A percentile compares a stretch with the other conserved stretches of the same genome.
These are phyloP conservation scores for Mizuhopecten yessoensis DNA, from an alignment of 1,140 invertebrate species.

Conservation along the genomic window DNA sequence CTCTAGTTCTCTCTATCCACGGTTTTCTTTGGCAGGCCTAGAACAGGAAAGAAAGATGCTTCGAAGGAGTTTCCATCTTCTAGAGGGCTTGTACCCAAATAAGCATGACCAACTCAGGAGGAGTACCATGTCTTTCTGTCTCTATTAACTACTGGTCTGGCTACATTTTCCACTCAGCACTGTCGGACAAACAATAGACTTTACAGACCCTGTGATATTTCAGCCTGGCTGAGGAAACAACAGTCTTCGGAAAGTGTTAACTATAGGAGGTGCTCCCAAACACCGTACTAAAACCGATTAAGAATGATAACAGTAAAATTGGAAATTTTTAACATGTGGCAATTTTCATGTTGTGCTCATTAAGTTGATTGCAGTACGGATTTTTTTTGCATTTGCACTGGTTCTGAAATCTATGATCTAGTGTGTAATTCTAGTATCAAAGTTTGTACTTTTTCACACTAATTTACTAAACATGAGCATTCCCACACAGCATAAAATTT, in stretches of 20 bases:
- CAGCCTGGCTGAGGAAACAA: not conserved
- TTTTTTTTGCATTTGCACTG: too few species aligned
- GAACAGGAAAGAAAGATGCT: conserved; percentile 68
- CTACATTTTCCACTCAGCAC: not conserved
- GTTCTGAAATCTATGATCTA: too few species aligned
- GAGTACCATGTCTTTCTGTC: conserved; percentile 5
- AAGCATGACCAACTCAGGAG: conserved; percentile 62
- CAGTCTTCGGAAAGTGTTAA: not conserved
- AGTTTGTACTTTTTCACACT: too few species aligned
- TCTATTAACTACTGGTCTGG: not conserved
- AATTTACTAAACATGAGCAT: too few species aligned
- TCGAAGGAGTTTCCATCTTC: conserved; percentile 85
- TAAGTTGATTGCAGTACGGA: too few species aligned
- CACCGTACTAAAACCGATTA: not conserved
- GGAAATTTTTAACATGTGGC: too few species aligned
- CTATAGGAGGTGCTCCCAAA: not conserved
- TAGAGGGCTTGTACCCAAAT: conserved; percentile 87
- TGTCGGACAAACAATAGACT: not conserved
- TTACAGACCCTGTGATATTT: not conserved
- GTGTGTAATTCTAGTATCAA: too few species aligned
- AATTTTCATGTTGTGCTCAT: too few species aligned
- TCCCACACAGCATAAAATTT: too few species aligned
- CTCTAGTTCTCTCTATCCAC: not conserved
- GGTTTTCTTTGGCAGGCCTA: conserved; percentile 65
- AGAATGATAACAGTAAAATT: not conserved